Evolutionary conservation across 1,140 invertebrate genomes (phyloP), one percentile per base, ranked within the genome.

Genomic region (Drosophila pectinifera): DNA sequence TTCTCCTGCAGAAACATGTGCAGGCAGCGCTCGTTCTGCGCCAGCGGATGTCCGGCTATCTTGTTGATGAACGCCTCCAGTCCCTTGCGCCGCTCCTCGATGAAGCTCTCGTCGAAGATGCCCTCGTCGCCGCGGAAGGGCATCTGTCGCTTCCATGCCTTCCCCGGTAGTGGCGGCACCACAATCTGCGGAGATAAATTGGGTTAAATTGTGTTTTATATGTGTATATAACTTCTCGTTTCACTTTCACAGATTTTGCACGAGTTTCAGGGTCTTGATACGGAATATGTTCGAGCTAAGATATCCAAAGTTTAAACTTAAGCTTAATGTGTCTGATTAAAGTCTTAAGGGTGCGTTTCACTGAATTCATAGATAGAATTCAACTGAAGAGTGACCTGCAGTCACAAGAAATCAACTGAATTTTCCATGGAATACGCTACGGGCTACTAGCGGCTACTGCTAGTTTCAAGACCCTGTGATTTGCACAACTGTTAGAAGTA

Each of bases 1-100:
- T 96, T 96, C 90, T 99, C 98, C 93, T 99, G 98, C 59, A 99
- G 94, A 94, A 99, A 99, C 97, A 99, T 99, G 92, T 99, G 99
- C 85, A 99, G 95, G 94, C 98, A 99, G 91, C 97, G 94, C 94
- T 99, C 99, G 93, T 99, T 99, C 94, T 99, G 99, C 46, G 99
- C 99, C 91, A 99, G 94, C n/a, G 99, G 99, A 94, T 99, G 99
- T 55, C 99, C 99, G 70, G 99, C 98, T 93, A 99, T 98, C 95
- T 99, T 99, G 93, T 99, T 99, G 79, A 99, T 96, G 93, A 99
- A 99, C 84, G 96, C 94, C 95, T 99, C 99, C 70, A 99, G 94
- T 68, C 98, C 98, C 95, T 99, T 99, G 92, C 98, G 95, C 85
- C 99, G 95, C 81, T 99, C 98, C 93, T 99, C 99, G 91, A 99